A percentile compares a stretch with the other conserved stretches of the same genome.
These are phyloP conservation scores for Axis porcinus DNA, from an alignment of 2,113 vertebrate genomes.

Conservation along the genomic window DNA sequence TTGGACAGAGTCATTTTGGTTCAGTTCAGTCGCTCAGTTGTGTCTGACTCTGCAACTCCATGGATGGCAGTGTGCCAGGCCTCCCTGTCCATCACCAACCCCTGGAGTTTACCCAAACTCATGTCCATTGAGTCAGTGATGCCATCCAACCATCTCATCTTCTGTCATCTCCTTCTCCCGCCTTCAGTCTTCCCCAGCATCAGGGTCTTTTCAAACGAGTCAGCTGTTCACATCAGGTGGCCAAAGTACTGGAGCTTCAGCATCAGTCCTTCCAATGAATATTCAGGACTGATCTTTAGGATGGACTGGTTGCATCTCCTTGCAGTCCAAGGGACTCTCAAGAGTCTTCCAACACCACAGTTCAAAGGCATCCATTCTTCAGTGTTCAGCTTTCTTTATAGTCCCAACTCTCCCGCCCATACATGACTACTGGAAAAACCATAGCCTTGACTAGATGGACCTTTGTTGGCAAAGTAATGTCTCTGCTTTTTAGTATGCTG, in stretches of 20 bases:
- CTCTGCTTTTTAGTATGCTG: neutral
- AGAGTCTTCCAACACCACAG: neutral
- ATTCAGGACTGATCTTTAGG: neutral
- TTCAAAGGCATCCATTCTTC: too few relatives aligned
- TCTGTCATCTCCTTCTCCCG: neutral
- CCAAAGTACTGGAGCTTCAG: neutral
- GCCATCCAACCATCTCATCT: neutral
- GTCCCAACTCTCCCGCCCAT: neutral
- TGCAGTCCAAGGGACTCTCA: neutral
- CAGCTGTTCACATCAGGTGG: neutral
- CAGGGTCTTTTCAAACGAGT: neutral
- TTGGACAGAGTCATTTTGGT: neutral
- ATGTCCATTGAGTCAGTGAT: neutral
- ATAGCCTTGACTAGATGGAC: neutral
- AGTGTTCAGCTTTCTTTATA: neutral
- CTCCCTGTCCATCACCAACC: neutral
- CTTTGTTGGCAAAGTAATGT: neutral
- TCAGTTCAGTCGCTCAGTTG: neutral
- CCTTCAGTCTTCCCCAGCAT: neutral
- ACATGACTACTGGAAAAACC: neutral
- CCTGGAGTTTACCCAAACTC: neutral
- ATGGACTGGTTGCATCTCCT: neutral
- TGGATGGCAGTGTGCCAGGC: neutral
- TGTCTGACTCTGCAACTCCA: neutral
- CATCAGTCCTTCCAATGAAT: neutral